A percentile compares a stretch with the other conserved stretches of the same genome.
These are phyloP conservation scores for Aphodius sticticus DNA, from an alignment of 2,888 invertebrate genomes.

Conservation along the genomic window DNA sequence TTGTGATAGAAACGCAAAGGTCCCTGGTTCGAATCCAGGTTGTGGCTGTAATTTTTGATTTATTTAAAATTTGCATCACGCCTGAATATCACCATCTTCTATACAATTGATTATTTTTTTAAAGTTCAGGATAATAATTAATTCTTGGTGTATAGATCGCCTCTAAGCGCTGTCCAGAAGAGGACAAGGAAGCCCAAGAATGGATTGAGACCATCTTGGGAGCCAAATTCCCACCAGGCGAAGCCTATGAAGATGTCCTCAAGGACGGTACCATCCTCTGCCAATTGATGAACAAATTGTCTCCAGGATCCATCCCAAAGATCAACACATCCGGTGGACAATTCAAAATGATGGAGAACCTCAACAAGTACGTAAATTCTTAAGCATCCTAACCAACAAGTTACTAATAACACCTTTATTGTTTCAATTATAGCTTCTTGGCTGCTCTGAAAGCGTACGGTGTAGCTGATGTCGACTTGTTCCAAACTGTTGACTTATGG, in stretches of 20 bases:
- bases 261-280: slow-evolving; percentile 93
- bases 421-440: slow-evolving; percentile 71
- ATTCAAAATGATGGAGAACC: slow-evolving; percentile 99
- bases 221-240: slow-evolving; percentile 85
- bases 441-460: slow-evolving; percentile 87
- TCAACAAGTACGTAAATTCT: slow-evolving; percentile 77
- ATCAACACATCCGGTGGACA: slow-evolving; percentile 95
- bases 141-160: slow-evolving; percentile 68
- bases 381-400: slow-evolving; percentile 50
- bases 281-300: slow-evolving; percentile 91
- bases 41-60: too few species aligned
- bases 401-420: background rate
- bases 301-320: slow-evolving; percentile 87
- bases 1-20: too few species aligned
- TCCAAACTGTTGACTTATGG: slow-evolving; percentile 97
- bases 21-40: too few species aligned
- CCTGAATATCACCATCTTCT: too few species aligned
- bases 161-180: slow-evolving; percentile 81
- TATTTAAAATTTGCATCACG: too few species aligned
- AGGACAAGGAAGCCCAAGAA: slow-evolving; percentile 87
- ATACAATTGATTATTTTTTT: too few species aligned
- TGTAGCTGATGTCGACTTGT: slow-evolving; percentile 89
- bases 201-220: slow-evolving; percentile 92
- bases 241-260: slow-evolving; percentile 86
- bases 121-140: slow-evolving; percentile 37